Base-by-base conservation (phyloP, 2,888 invertebrate species). In the Drosophila mimetica region DNA sequence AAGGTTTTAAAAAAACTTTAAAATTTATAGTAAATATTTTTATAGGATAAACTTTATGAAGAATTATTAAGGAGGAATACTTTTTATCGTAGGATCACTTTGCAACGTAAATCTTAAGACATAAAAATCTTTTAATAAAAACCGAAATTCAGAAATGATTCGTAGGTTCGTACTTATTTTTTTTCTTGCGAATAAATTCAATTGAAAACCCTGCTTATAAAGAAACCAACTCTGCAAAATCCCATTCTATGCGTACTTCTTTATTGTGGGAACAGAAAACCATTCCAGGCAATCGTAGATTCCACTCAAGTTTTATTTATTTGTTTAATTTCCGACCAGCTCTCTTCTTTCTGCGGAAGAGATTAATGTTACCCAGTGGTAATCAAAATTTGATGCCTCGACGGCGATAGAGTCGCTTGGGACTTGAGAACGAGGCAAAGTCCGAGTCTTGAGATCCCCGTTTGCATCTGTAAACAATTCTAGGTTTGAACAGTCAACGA, bases 381-480 rank as follows among this genome's bases (percentile, higher is more conserved):
- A 64, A 64, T 65, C 63, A 64, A 64, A 50, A 65, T 44, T 51
- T 64, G 65, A 64, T 64, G 63, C 65, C 50, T 64, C 50, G 59
- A 9, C 59, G 36, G 28, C 42, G 59, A 59, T 59, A 60, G 59
- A 60, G 59, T 42, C 34, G 11, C 20, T 59, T 44, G 42, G 36
- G 60, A 59, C 50, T 30, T n/a, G 36, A 22, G 11, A n/a, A 18
- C 8, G 20, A 16, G 22, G 9, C n/a, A 2, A 18, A 39, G 16
- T 8, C 16, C 2, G 41, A 41, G 20, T 1, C 3, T n/a, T n/a
- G 14, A 28, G 44, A 25, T 44, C 32, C 18, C n/a, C 32, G 18
- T 63, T 22, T 63, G 48, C 48, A 63, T 63, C 63, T 50, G 34
- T 50, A 48, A 64, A 64, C 50, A 42, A 37, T 66, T 37, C 44